Conservation (phyloP, 1,140 invertebrate genomes). For the Brachionus manjavacas region DNA sequence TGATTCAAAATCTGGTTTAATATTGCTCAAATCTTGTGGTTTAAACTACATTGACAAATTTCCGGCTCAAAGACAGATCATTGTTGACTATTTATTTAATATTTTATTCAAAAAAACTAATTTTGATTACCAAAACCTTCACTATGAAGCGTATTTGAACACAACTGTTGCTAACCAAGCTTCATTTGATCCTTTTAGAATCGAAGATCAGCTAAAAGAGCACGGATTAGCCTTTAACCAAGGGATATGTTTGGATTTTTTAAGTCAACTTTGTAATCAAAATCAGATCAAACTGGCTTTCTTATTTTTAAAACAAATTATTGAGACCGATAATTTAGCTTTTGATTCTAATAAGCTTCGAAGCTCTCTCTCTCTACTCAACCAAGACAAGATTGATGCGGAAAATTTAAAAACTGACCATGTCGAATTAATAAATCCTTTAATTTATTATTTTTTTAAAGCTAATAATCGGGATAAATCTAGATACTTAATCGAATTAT, state of each 20-base stretch:
- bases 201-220: not conserved
- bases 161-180: not conserved
- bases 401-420: not conserved
- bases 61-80: not conserved
- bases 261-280: not conserved
- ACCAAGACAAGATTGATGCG: not conserved
- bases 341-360: not conserved
- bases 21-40: not conserved
- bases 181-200: not conserved
- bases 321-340: not conserved
- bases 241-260: not conserved
- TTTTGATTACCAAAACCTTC: not conserved
- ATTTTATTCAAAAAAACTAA: not conserved
- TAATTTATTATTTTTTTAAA: constrained; percentile 2
- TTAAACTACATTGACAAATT: not conserved
- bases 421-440: not conserved
- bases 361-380: not conserved
- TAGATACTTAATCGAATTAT: not conserved
- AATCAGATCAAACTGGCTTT: not conserved
- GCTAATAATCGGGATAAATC: not conserved
- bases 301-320: not conserved
- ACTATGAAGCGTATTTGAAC: not conserved
- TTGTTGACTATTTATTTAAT: not conserved
- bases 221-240: not conserved
- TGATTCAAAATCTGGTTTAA: not conserved